Evolutionary conservation across 1,140 invertebrate genomes (phyloP).

Genomic region (Orchesella cincta): DNA sequence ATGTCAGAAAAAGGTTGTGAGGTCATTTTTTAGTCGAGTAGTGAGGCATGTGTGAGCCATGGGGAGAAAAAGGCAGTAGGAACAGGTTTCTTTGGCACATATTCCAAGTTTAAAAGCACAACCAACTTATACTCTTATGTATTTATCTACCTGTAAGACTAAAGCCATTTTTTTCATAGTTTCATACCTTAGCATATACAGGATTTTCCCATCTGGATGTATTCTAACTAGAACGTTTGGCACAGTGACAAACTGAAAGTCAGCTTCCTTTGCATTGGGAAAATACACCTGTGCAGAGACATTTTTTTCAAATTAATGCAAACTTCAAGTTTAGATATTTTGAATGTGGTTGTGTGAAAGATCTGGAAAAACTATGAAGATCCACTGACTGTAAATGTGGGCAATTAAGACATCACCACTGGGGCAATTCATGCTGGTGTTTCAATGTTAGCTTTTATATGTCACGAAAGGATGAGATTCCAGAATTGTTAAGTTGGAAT

Average conservation of each 20-base stretch:
- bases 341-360: too few relatives aligned
- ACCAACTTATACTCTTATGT: neutral
- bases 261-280: slow-evolving; percentile 68
- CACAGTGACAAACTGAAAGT: slow-evolving; percentile 68
- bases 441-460: too few relatives aligned
- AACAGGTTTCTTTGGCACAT: neutral
- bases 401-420: too few relatives aligned
- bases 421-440: too few relatives aligned
- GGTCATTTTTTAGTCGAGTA: neutral
- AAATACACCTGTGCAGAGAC: slow-evolving; percentile 72
- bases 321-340: too few relatives aligned
- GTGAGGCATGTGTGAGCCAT: neutral
- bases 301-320: too few relatives aligned
- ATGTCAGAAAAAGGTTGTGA: neutral
- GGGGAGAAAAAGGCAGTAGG: neutral
- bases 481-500: too few relatives aligned
- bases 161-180: neutral
- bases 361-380: too few relatives aligned
- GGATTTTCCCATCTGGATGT: slow-evolving; percentile 63
- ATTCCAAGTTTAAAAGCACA: neutral
- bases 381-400: too few relatives aligned
- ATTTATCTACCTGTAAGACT: neutral
- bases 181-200: slow-evolving; percentile 66
- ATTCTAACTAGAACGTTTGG: slow-evolving; percentile 70
- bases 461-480: too few relatives aligned